These are phyloP conservation scores for Melanocharis versteri DNA, from an alignment of 2,113 vertebrate genomes.

Conservation along the genomic window DNA sequence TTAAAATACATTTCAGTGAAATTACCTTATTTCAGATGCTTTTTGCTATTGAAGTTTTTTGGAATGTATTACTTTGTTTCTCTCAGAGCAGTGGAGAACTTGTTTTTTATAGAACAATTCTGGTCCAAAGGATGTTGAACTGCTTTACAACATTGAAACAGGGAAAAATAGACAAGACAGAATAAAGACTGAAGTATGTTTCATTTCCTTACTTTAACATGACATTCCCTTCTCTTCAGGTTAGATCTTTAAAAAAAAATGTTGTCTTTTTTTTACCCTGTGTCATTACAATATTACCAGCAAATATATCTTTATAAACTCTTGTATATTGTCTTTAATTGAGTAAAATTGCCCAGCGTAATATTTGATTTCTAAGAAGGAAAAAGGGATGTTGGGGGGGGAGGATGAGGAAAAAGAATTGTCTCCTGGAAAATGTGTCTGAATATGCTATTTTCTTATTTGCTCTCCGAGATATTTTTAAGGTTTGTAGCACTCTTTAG, in stretches of 20 bases:
- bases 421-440: neutral
- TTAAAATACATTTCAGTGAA: neutral
- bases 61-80: neutral
- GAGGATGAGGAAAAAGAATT: neutral
- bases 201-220: neutral
- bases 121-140: neutral
- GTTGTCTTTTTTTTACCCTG: neutral
- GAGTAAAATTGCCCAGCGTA: neutral
- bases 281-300: neutral
- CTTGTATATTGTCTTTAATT: neutral
- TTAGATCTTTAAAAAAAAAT: neutral
- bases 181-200: neutral
- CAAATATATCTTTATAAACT: neutral
- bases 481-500: neutral
- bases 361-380: neutral
- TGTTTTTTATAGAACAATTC: neutral
- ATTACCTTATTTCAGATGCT: neutral
- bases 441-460: neutral
- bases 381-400: neutral
- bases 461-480: neutral
- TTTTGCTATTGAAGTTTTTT: neutral
- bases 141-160: neutral
- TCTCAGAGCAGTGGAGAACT: neutral
- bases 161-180: neutral
- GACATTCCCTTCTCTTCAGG: neutral